Evolutionary conservation across 2,888 invertebrate species (phyloP).

Genomic region (Rhodophaea formosa): DNA sequence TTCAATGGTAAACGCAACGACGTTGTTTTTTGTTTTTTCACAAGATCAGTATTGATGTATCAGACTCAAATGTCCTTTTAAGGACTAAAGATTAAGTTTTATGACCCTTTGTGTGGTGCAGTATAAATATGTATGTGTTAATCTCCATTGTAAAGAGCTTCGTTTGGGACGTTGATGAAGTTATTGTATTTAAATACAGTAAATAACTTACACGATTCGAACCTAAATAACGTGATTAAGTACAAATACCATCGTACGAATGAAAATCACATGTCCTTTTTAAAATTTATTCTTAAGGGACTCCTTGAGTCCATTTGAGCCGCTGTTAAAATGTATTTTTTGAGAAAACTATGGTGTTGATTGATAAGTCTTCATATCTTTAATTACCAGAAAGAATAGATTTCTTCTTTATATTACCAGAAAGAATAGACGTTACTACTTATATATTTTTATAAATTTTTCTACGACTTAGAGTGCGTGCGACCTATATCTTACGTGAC

Average conservation of each 20-base stretch:
- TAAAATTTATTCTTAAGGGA: not conserved
- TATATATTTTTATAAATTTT: too few species aligned
- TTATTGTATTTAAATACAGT: conserved; percentile 19
- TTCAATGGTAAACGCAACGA: conserved; percentile 22
- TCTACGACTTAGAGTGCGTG: too few species aligned
- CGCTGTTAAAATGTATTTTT: too few species aligned
- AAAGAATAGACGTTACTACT: too few species aligned
- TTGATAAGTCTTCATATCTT: too few species aligned
- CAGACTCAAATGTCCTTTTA: conserved; percentile 14
- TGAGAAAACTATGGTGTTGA: too few species aligned
- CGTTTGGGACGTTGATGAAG: conserved; percentile 17
- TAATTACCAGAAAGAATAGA: too few species aligned
- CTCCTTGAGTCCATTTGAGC: too few species aligned
- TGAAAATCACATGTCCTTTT: conserved; percentile 16
- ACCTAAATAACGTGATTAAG: conserved; percentile 4
- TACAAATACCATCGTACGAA: not conserved
- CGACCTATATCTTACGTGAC: too few species aligned
- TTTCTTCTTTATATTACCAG: too few species aligned
- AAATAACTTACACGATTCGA: not conserved
- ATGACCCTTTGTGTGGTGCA: conserved; percentile 14
- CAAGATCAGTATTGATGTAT: conserved; percentile 25
- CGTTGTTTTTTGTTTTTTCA: conserved; percentile 24
- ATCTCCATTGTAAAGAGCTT: conserved; percentile 13
- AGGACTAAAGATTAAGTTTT: conserved; percentile 14
- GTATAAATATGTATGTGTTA: conserved; percentile 16